Conservation (phyloP, 2,888 invertebrate species). For the Hyppa rectilinea region DNA sequence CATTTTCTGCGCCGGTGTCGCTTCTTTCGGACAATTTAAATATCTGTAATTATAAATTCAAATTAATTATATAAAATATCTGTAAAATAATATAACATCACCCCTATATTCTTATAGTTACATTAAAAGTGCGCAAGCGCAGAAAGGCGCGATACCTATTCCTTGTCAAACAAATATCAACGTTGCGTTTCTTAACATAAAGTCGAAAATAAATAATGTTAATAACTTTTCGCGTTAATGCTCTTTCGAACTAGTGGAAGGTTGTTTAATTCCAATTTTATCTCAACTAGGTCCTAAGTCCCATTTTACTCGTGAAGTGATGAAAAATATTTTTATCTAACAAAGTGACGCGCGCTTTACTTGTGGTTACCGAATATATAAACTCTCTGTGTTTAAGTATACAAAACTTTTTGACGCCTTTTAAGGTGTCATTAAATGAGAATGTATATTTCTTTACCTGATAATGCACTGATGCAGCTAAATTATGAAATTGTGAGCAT, state of each 20-base stretch:
- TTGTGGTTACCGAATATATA: no score
- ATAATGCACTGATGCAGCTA: conserved; percentile 82
- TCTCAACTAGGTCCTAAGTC: not conserved
- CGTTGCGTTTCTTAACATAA: not conserved
- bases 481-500: conserved; percentile 74
- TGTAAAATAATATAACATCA: not conserved
- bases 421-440: not conserved
- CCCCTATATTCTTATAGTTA: not conserved
- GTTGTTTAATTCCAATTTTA: not conserved
- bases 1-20: conserved; percentile 67
- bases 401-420: not conserved
- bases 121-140: not conserved
- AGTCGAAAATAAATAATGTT: not conserved
- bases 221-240: not conserved
- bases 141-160: not conserved
- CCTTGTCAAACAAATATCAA: conserved; percentile 7
- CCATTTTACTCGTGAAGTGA: not conserved
- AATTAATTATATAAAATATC: not conserved
- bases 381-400: no score
- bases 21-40: conserved; percentile 65
- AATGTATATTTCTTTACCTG: conserved; percentile 75
- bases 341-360: no score
- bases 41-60: conserved; percentile 67
- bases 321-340: no score
- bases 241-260: not conserved